Evolutionary conservation across 2,888 invertebrate genomes (phyloP), one percentile per base, ranked within the genome.

Genomic region (Acanthosepion esculentum): DNA sequence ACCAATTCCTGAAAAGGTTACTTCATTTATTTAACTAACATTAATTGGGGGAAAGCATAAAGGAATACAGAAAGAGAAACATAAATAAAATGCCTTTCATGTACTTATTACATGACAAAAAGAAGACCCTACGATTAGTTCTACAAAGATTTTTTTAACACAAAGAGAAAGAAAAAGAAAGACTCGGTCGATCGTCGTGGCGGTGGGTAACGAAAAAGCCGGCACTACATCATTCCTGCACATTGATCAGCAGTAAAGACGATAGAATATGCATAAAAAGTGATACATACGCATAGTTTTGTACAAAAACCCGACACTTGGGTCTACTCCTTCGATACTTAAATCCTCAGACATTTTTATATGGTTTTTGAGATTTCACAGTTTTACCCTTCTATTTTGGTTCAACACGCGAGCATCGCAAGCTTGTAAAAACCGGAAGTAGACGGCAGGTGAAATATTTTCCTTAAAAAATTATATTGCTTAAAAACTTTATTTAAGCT

Each of bases 231-330:
- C 92, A 48, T 48, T 92, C n/a, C 29, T 29, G 1, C 92, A 92
- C 92, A 50, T 48, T 29, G 20, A 92, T 92, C 48, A n/a, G 23
- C 48, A 48, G 48, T 48, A 26, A n/a, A 41, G 50, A 41, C 41
- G 50, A 29, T 92, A 92, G 10, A 50, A 48, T 92, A 92, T 48
- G 48, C 23, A 92, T 48, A 29, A 41, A 41, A 92, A 48, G 55
- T 5, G 55, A 20, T 59, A 95, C 96, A 95, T 96, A 97, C 97
- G 95, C 97, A 97, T 97, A 23, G 97, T 96, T 95, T 96, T 96
- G 95, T 96, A 97, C 29, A 97, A 95, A 96, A 97, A 97, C 93
- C 96, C 96, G 26, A 97, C 97, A 95, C 96, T 96, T 23, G 96
- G 95, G 94, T 96, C 96, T 55, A 96, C 95, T 59, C 95, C 95